A percentile compares a stretch with the other conserved stretches of the same genome.
These are phyloP conservation scores for Lathronympha strigana DNA, from an alignment of 2,888 invertebrate species.

Conservation along the genomic window DNA sequence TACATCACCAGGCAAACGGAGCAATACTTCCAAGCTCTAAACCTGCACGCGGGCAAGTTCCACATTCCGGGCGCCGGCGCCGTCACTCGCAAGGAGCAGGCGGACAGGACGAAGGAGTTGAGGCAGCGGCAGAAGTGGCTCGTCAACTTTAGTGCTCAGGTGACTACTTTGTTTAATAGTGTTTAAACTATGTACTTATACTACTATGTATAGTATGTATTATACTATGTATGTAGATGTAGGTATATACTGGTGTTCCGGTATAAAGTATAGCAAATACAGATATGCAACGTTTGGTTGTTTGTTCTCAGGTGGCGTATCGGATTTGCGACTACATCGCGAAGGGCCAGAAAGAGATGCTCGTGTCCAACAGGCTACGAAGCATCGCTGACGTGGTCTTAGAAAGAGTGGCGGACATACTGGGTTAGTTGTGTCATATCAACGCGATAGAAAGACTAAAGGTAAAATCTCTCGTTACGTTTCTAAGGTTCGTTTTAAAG, in stretches of 20 bases:
- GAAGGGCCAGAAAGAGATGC: constrained; percentile 78
- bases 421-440: constrained; percentile 60
- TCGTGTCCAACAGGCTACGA: constrained; percentile 82
- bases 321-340: constrained; percentile 79
- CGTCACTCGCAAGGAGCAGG: constrained; percentile 60
- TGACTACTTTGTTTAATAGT: too few species aligned
- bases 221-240: too few species aligned
- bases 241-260: too few species aligned
- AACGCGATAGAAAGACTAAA: too few species aligned
- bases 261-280: not conserved
- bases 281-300: not conserved
- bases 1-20: constrained; percentile 79
- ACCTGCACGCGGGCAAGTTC: constrained; percentile 50
- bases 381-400: constrained; percentile 84
- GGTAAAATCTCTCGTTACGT: too few species aligned
- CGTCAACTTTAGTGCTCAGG: constrained; percentile 79
- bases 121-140: constrained; percentile 77
- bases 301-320: constrained; percentile 68
- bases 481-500: too few species aligned
- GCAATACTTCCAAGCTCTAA: constrained; percentile 81
- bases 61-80: constrained; percentile 53
- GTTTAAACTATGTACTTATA: too few species aligned
- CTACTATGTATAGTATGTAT: too few species aligned
- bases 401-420: constrained; percentile 82
- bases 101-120: constrained; percentile 62